Conservation (phyloP, 2,113 vertebrate genomes). For the Tamias sibiricus region DNA sequence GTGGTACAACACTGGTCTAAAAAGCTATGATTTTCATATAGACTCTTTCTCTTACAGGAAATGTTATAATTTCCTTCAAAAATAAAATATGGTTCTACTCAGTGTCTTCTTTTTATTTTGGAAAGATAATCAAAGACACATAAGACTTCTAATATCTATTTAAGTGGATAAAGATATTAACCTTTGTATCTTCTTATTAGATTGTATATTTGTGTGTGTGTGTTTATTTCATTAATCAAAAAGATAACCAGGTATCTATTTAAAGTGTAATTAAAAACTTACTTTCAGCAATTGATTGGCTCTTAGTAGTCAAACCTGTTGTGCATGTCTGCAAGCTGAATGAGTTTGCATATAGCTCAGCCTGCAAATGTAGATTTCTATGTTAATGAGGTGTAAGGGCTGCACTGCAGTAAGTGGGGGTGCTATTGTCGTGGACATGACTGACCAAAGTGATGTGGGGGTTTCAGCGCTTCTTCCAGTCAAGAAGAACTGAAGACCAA, state of each 20-base stretch:
- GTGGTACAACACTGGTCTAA: neutral
- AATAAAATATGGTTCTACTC: neutral
- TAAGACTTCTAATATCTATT: neutral
- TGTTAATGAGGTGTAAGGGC: neutral
- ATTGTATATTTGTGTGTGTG: neutral
- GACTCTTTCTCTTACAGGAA: neutral
- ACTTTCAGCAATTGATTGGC: neutral
- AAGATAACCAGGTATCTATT: neutral
- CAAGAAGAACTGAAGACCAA: slow-evolving; percentile 1
- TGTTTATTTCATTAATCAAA: neutral
- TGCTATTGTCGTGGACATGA: no score
- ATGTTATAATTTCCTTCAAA: slow-evolving; percentile 6
- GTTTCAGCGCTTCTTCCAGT: neutral
- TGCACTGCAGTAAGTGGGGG: neutral
- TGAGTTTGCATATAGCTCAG: neutral
- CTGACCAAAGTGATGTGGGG: neutral
- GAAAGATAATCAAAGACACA: neutral
- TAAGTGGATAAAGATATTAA: neutral
- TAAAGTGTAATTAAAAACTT: neutral
- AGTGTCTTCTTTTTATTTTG: neutral
- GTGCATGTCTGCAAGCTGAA: neutral
- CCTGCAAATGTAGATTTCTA: neutral
- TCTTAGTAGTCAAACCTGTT: neutral
- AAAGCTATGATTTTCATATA: slow-evolving; percentile 22
- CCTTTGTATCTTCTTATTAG: neutral